Base-by-base conservation (phyloP, 30 jellyfish, hydroid and myxozoan species). In the Aurelia coerulea region DNA sequence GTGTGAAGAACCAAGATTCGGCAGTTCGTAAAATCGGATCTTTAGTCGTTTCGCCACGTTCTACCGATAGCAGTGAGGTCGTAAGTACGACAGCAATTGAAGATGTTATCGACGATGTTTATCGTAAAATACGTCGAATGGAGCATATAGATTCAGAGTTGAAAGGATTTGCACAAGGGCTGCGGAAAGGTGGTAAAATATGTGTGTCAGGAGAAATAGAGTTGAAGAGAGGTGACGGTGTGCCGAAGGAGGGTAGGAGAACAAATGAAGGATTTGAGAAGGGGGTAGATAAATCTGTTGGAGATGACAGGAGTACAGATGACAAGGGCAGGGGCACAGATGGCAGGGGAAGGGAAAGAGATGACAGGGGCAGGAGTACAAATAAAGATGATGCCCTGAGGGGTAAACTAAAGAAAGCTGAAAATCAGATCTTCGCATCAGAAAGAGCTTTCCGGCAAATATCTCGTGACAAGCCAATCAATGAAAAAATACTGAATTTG, bases 1-100 rank as follows among this genome's bases (percentile, higher is more conserved):
- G 86, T 79, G 81, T 72, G 70, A 83, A 83, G 53, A 83, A 83
- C 51, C 92, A 83, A 73, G 92, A 83, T 71, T 83, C 92, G 63
- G 92, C 92, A 5, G 92, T 83, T 58, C 79, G 92, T 49, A 83
- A 83, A 41, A 41, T 83, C 69, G 92, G 86, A 41, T 83, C 92
- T 16, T 19, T 83, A n/a, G 86, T 82, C 17, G 80, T 50, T 19
- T 83, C 92, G 74, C 79, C 86, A 71, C 66, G 92, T 15, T 70
- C 86, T n/a, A 62, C 80, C 6, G 80, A 51, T 2, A 83, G 82
- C 53, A 83, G 86, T 56, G 80, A 83, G 32, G 49, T 34, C 78
- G 76, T 83, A 65, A 65, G 67, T 4, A 18, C 74, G 32, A 67
- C 52, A 34, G 87, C 58, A 16, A 64, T 72, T 46, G 86, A 71